Evolutionary conservation across 2,113 vertebrate species (phyloP), one percentile per base, ranked within the genome.

Genomic region (Dendrocopos noguchii): DNA sequence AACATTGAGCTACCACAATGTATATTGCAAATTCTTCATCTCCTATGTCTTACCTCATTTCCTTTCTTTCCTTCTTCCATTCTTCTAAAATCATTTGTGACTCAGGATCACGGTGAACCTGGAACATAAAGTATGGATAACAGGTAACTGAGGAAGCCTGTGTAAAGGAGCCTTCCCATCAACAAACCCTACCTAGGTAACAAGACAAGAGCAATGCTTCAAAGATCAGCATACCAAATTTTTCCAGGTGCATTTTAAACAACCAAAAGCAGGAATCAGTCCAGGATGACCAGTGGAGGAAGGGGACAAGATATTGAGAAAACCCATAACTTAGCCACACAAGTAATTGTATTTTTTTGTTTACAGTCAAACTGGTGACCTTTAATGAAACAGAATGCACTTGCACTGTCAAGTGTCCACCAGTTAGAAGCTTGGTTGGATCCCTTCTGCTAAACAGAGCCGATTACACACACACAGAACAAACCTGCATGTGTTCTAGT

Each of bases 401-500:
- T 92, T 44, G 34, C 36, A 85, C 71, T 1, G 2, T 33, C 31
- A 20, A 18, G 9, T 2, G 3, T 46, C 59, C 70, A 94, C 63
- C 46, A 16, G 46, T 86, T 20, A 73, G 60, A 79, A 81, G 83
- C 36, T 39, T 72, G 34, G 25, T n/a, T 52, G 60, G 39, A 80
- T 60, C 33, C 52, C 75, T 76, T 12, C 24, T 71, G 56, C 81
- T 73, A 25, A 5, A 21, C 18, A 75, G 61, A 85, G 74, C 56
- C 0, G 9, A 94, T 93, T 75, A 88, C 24, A 84, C 27, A 52
- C 97, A 68, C 9, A 33, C 8, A 50, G 29, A 47, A 81, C 98
- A 96, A 91, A 99, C 99, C 99, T 99, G 99, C 99, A 99, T 99
- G 93, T 98, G 98, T 77, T 99, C 99, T 84, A 99, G 94, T 53